Evolutionary conservation across 2,888 invertebrate species (phyloP).

Genomic region (Octonoba sinensis): DNA sequence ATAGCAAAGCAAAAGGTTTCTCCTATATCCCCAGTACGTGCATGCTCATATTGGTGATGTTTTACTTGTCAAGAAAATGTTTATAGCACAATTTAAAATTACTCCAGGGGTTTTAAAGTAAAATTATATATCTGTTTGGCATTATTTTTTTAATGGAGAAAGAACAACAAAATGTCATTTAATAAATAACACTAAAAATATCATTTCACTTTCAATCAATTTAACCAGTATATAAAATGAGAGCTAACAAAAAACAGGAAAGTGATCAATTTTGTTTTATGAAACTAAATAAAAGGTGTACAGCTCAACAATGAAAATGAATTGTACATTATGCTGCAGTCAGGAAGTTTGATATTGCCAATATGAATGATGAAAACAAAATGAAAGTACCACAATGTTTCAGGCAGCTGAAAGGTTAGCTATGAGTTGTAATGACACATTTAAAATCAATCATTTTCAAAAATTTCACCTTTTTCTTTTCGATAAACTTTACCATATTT

Average conservation of each 20-base stretch:
- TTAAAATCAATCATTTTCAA: neutral
- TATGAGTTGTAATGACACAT: conserved; percentile 8
- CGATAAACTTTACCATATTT: conserved; percentile 83
- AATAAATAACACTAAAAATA: too few species aligned
- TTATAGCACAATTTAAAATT: too few species aligned
- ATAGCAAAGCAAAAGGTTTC: too few species aligned
- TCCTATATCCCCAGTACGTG: too few species aligned
- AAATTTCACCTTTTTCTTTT: conserved; percentile 54
- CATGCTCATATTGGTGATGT: too few species aligned
- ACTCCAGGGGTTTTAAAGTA: too few species aligned
- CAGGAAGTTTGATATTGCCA: conserved; percentile 4
- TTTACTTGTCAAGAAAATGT: too few species aligned
- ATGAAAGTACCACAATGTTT: conserved; percentile 12
- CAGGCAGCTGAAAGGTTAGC: conserved; percentile 43
- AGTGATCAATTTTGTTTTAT: neutral
- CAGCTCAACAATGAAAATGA: conserved; percentile 35
- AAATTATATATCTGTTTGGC: too few species aligned
- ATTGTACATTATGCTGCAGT: neutral
- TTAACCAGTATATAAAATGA: too few species aligned
- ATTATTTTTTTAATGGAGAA: too few species aligned
- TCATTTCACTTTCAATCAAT: too few species aligned
- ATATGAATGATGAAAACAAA: conserved; percentile 5
- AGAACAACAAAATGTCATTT: too few species aligned
- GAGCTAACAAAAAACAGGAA: neutral
- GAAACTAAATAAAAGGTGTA: conserved; percentile 4